phyloP scores from a whole-genome alignment of 2,888 invertebrate species.

The Stenurella melanura region DNA sequence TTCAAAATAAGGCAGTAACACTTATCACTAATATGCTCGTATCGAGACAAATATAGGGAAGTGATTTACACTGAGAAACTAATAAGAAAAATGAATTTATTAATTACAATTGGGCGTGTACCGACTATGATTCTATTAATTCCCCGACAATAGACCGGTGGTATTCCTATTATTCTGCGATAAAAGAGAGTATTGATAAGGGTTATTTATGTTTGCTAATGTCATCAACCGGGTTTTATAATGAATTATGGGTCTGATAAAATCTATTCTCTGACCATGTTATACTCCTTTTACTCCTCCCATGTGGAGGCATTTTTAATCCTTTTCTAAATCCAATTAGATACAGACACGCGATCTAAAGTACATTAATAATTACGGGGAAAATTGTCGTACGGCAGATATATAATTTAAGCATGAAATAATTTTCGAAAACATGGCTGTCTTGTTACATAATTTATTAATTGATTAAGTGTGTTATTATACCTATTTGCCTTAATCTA shows the following conservation, averaged over 20 bases:
- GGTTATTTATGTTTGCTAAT: slow-evolving; percentile 63
- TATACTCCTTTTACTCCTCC: slow-evolving; percentile 34
- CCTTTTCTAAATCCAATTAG: slow-evolving; percentile 19
- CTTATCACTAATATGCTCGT: slow-evolving; percentile 56
- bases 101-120: slow-evolving; percentile 35
- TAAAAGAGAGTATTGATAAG: slow-evolving; percentile 64
- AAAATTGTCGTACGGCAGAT: neutral
- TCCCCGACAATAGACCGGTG: slow-evolving; percentile 58
- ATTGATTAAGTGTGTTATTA: neutral
- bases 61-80: slow-evolving; percentile 30
- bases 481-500: neutral
- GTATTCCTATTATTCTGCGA: slow-evolving; percentile 59
- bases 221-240: slow-evolving; percentile 61
- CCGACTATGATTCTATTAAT: slow-evolving; percentile 59
- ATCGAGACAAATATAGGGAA: slow-evolving; percentile 44
- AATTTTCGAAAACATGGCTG: neutral
- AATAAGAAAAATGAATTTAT: slow-evolving; percentile 40
- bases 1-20: slow-evolving; percentile 45
- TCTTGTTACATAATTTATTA: neutral
- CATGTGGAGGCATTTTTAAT: slow-evolving; percentile 25
- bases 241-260: slow-evolving; percentile 58
- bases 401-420: neutral
- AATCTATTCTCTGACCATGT: slow-evolving; percentile 25
- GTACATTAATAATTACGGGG: neutral
- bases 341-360: slow-evolving; percentile 22